These are phyloP conservation scores for Porites evermanni DNA, from an alignment of 92 coral and sea anemone species.

Conservation along the genomic window DNA sequence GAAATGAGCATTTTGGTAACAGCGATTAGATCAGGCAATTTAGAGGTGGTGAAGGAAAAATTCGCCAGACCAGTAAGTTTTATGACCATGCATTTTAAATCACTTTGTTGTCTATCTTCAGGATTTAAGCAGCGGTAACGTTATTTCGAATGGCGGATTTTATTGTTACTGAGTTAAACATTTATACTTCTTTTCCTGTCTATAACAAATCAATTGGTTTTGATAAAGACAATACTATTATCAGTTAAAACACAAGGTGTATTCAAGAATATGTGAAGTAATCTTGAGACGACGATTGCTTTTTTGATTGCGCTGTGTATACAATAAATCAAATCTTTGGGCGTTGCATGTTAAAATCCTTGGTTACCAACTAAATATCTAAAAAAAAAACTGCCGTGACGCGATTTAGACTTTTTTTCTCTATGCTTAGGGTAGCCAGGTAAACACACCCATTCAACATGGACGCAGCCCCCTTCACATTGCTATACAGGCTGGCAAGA, in stretches of 20 bases:
- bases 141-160: neutral
- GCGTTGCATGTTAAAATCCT: slow-evolving; percentile 11
- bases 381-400: neutral
- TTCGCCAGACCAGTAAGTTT: slow-evolving; percentile 76
- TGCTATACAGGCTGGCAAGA: slow-evolving; percentile 79
- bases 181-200: neutral
- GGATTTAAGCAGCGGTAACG: too few relatives aligned
- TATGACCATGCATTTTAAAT: neutral
- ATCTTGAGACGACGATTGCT: neutral
- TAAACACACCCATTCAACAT: slow-evolving; percentile 68
- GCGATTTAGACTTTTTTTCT: neutral
- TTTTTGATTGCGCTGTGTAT: neutral
- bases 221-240: neutral
- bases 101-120: too few relatives aligned
- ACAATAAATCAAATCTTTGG: neutral
- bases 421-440: slow-evolving; percentile 72
- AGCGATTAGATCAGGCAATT: slow-evolving; percentile 85
- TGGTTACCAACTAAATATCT: slow-evolving; percentile 25
- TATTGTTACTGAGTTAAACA: neutral
- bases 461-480: slow-evolving; percentile 88
- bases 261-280: neutral
- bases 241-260: neutral
- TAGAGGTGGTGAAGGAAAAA: slow-evolving; percentile 67
- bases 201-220: neutral
- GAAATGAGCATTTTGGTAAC: slow-evolving; percentile 60